These are phyloP conservation scores for Phalacrocorax carbo DNA, from an alignment of 2,113 vertebrate species.

Conservation along the genomic window DNA sequence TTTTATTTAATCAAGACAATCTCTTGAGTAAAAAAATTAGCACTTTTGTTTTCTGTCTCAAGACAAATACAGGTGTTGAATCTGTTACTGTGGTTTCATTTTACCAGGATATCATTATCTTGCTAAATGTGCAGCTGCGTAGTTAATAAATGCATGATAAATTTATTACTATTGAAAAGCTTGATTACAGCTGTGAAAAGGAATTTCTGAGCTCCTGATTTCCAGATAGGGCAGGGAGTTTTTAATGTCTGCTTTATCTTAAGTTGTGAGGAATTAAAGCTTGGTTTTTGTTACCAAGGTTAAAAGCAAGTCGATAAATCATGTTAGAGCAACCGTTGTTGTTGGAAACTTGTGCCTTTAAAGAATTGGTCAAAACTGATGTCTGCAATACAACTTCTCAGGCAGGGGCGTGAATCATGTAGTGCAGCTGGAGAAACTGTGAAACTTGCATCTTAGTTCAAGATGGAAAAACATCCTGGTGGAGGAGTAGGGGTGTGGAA, in stretches of 20 bases:
- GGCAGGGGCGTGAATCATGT: accelerated
- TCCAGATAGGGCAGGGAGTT: not conserved
- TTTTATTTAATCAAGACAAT: not conserved
- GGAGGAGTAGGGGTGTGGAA: not conserved
- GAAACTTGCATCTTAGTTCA: not conserved
- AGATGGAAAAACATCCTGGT: not conserved
- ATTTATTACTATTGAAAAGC: not conserved
- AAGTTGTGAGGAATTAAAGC: not conserved
- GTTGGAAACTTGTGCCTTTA: not conserved
- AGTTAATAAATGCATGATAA: not conserved
- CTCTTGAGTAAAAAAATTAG: not conserved
- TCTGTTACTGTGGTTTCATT: not conserved
- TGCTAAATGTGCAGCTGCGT: not conserved
- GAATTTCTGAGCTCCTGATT: not conserved
- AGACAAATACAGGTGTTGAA: not conserved
- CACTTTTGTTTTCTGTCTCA: not conserved
- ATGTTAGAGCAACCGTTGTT: not conserved
- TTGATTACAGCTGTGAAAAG: not conserved
- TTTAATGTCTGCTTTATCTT: not conserved
- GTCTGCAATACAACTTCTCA: not conserved
- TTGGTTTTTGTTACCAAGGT: not conserved
- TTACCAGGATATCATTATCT: not conserved
- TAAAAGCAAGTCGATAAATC: not conserved
- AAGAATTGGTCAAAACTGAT: not conserved
- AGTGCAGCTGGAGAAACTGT: not conserved